Base-by-base conservation (phyloP, 2,797 vertebrate species). In the Chrysocyon brachyurus region DNA sequence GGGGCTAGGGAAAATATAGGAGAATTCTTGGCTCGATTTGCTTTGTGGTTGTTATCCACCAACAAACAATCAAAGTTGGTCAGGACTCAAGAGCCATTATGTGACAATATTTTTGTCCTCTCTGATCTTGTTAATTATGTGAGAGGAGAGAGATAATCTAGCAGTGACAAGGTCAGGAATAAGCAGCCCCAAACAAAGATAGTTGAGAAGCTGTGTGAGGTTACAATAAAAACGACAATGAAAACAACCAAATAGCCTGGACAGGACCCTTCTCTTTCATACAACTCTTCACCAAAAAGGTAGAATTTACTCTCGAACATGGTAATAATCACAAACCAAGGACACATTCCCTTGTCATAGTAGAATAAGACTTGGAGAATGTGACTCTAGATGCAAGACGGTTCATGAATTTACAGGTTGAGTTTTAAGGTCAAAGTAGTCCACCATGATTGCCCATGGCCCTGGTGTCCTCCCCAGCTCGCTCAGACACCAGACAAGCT, bases 401-500 rank as follows among this genome's bases (percentile, higher is more conserved):
- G n/a, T n/a, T 33, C 3, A 33, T 11, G 16, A 17, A 31, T 40
- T n/a, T 8, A 6, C 36, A 26, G 7, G 56, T 22, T 26, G 31
- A 61, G 7, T 1, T 4, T 21, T 17, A 9, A 31, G 52, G 15
- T 28, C 40, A 46, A 28, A 33, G 14, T 16, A 1, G 0, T 8
- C 57, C 5, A 2, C 33, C 7, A 3, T 12, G 56, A 2, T 0
- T 9, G 3, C n/a, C 61, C 33, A 4, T 0, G 6, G 52, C 22
- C 66, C 19, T 0, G 6, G 12, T n/a, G 2, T 8, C 56, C 79
- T 8, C 15, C 11, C 12, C 31, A 40, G 56, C 24, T 75, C n/a
- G n/a, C 40, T 49, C 28, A 26, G 21, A 26, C 22, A 4, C 12
- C 8, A 11, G 79, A 10, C 21, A 2, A 36, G 7, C 31, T 22